phyloP scores from a whole-genome alignment of 2,888 invertebrate genomes.

The Eupithecia subumbrata region DNA sequence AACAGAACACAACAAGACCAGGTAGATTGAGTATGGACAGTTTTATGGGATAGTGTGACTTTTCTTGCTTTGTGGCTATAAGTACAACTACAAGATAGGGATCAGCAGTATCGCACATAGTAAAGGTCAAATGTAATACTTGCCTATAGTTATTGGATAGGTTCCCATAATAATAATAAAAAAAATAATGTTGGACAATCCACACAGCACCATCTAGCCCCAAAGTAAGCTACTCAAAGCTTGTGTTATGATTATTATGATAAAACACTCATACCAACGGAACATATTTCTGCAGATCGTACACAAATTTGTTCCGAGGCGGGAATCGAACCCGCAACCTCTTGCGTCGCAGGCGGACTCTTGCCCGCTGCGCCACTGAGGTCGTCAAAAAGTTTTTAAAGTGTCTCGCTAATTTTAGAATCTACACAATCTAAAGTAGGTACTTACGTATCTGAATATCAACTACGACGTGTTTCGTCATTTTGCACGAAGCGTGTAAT shows the following conservation, averaged over 20 bases:
- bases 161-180: no score
- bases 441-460: slow-evolving; percentile 35
- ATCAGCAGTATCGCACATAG: not conserved
- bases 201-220: no score
- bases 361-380: no score
- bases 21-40: not conserved
- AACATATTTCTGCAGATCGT: no score
- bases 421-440: not conserved
- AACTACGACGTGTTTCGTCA: slow-evolving; percentile 37
- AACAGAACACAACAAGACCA: not conserved
- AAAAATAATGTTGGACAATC: no score
- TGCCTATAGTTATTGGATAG: not conserved
- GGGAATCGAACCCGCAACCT: no score
- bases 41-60: not conserved
- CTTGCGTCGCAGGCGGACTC: no score
- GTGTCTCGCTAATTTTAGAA: not conserved
- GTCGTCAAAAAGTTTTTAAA: not conserved
- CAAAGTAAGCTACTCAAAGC: no score
- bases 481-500: slow-evolving; percentile 38
- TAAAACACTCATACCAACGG: no score
- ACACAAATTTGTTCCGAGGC: no score
- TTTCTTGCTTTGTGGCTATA: not conserved
- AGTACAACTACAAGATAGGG: not conserved
- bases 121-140: not conserved
- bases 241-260: no score